Base-by-base conservation (phyloP, 1,140 invertebrate species). In the Ectropis grisescens region DNA sequence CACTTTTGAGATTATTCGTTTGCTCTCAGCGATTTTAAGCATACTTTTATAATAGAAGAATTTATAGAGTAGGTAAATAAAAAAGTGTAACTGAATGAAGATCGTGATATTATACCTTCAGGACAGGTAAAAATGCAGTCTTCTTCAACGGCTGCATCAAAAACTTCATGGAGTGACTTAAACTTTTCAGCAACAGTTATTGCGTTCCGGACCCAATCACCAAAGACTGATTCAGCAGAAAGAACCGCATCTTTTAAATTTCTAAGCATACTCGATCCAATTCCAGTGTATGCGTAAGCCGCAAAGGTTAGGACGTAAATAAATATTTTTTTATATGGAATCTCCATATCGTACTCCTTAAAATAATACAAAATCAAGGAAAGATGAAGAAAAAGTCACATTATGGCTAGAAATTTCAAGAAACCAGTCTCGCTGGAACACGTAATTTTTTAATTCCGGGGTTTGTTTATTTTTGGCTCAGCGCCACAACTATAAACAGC, bases 91-190 rank as follows among this genome's bases (percentile, higher is more conserved):
- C n/a, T n/a, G n/a, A n/a, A n/a, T n/a, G n/a, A n/a, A n/a, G n/a
- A n/a, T n/a, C n/a, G n/a, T n/a, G n/a, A n/a, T n/a, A n/a, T n/a
- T n/a, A 35, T 80, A 88, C 92, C 90, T 55, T 76, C 82, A 4
- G 90, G 89, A 72, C 93, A 95, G 36, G 85, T 78, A 65, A 86
- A 94, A 15, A 90, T 70, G 55, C 93, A 95, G 29, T 90, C 85
- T 67, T 95, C 93, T 53, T 93, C 92, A 7, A 93, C 88, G 8
- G 92, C 91, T 2, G 91, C 90, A 69, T 94, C 90, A 37, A 94
- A 90, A 2, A 94, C 88, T 40, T 94, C 91, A 55, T 94, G 90
- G 23, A 93, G 84, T 2, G 87, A 88, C 50, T 87, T 87, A 48
- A 94, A 90, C 54, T 90, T 92, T 39, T 87, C 86, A 10, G 87